These are phyloP conservation scores for Bucco capensis DNA, from an alignment of 2,113 vertebrate genomes.

Conservation along the genomic window DNA sequence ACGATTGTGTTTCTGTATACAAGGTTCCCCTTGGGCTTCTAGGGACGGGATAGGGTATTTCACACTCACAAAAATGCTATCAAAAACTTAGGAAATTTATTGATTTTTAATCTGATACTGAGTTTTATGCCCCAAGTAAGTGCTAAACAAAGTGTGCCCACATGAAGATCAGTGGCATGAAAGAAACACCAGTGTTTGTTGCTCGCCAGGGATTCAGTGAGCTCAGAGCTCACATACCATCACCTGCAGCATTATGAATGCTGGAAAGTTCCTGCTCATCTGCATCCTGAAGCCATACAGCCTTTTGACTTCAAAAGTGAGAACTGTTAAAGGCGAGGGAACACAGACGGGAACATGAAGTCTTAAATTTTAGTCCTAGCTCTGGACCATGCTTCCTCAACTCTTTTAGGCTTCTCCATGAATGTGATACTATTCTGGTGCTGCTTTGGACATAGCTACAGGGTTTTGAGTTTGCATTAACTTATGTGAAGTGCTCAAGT, in stretches of 20 bases:
- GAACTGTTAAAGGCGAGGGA: neutral
- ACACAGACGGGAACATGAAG: neutral
- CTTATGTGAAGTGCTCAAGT: neutral
- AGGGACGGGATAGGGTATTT: neutral
- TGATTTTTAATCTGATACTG: neutral
- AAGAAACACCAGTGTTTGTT: rapidly evolving
- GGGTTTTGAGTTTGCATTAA: neutral
- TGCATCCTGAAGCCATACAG: neutral
- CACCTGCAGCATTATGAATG: neutral
- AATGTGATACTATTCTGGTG: neutral
- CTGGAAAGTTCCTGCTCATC: neutral
- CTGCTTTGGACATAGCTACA: neutral
- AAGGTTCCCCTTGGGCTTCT: neutral
- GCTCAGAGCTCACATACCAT: neutral
- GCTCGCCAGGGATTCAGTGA: rapidly evolving
- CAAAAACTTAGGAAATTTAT: neutral
- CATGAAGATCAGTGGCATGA: neutral
- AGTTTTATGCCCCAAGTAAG: neutral
- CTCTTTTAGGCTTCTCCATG: neutral
- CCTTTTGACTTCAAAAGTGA: neutral
- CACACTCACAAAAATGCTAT: neutral
- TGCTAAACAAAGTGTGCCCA: neutral
- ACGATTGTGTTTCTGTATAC: neutral
- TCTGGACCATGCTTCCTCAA: neutral
- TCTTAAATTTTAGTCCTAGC: neutral